Evolutionary conservation across 2,888 invertebrate genomes (phyloP).

Genomic region (Epinotia nisella): DNA sequence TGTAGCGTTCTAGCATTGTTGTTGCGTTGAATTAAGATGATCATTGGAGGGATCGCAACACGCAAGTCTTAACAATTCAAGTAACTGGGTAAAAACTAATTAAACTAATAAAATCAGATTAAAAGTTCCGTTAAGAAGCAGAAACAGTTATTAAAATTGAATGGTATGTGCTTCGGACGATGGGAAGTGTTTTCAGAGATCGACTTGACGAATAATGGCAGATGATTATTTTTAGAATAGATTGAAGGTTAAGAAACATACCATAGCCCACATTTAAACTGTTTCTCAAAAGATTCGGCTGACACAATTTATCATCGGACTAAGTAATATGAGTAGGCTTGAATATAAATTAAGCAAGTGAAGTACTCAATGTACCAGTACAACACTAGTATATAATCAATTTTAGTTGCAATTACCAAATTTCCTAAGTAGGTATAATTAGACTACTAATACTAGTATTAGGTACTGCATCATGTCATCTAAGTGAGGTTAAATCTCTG

Average conservation of each 20-base stretch:
- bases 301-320: neutral
- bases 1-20: too few relatives aligned
- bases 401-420: too few relatives aligned
- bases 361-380: too few relatives aligned
- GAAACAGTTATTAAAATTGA: constrained; percentile 23
- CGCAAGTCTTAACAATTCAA: neutral
- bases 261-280: neutral
- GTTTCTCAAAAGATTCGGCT: neutral
- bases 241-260: constrained; percentile 3
- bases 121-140: constrained; percentile 4
- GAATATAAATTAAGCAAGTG: too few relatives aligned
- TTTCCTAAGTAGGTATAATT: neutral
- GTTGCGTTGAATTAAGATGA: too few relatives aligned
- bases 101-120: constrained; percentile 18
- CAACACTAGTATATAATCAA: too few relatives aligned
- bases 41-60: neutral
- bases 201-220: neutral
- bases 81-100: neutral
- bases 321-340: too few relatives aligned
- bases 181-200: constrained; percentile 2
- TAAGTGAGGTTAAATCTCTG: constrained; percentile 15
- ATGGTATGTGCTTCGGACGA: constrained; percentile 18
- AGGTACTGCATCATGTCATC: neutral
- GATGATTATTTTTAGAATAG: constrained; percentile 18
- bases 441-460: neutral